Conservation (phyloP, 2,113 vertebrate species). For the Astur gentilis region DNA sequence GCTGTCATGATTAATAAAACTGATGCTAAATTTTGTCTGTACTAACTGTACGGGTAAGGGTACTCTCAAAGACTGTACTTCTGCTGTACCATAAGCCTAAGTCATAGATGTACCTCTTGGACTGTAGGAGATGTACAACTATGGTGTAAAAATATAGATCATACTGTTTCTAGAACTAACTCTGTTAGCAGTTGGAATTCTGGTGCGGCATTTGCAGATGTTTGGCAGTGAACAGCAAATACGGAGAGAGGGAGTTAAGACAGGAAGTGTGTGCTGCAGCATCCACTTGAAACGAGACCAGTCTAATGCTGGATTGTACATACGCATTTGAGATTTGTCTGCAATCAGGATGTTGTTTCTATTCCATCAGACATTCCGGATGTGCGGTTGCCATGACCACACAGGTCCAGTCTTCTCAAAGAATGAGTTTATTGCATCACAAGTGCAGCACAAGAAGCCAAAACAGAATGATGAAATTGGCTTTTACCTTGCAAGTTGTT, state of each 20-base stretch:
- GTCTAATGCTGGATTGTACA: fast-evolving
- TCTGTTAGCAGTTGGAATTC: background rate
- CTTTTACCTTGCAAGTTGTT: background rate
- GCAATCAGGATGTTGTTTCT: background rate
- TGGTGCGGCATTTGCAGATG: background rate
- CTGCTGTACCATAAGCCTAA: background rate
- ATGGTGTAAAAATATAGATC: background rate
- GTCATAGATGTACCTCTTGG: background rate
- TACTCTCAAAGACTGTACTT: background rate
- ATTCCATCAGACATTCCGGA: background rate
- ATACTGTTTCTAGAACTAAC: background rate
- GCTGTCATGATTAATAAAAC: background rate
- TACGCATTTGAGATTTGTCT: background rate
- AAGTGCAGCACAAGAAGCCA: background rate
- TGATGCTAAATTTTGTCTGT: background rate
- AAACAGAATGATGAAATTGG: background rate
- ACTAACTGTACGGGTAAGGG: background rate
- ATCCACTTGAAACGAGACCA: background rate
- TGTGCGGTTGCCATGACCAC: background rate
- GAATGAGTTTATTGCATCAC: background rate
- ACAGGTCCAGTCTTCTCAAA: background rate
- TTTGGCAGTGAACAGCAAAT: background rate
- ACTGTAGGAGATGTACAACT: background rate
- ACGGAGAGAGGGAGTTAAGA: background rate
- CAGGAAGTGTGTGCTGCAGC: background rate